Evolutionary conservation across 2,113 vertebrate species (phyloP).

Genomic region (Oncorhynchus clarkii): DNA sequence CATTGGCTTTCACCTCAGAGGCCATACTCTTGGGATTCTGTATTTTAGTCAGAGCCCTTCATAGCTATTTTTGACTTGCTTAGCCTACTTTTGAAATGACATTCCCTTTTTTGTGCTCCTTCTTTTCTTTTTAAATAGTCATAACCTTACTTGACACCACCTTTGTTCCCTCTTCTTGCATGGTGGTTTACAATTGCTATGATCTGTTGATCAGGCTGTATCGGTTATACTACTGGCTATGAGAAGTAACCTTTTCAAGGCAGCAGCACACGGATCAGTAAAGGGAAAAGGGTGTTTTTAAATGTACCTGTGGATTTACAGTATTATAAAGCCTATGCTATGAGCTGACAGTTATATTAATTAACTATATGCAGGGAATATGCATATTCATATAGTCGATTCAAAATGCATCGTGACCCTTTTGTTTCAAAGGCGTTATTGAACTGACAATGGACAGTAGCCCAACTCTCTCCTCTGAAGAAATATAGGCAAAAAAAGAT

Average conservation of each 20-base stretch:
- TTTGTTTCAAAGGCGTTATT: background rate
- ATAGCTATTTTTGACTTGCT: conserved; percentile 68
- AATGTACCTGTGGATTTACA: too few species aligned
- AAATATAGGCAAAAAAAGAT: background rate
- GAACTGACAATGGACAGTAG: background rate
- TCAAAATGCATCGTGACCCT: background rate
- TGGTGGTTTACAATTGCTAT: conserved; percentile 15
- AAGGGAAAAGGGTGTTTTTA: background rate
- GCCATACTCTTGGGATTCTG: conserved; percentile 58
- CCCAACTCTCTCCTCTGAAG: too few species aligned
- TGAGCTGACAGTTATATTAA: too few species aligned
- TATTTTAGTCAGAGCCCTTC: conserved; percentile 61
- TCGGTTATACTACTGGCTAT: background rate
- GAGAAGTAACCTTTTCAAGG: background rate
- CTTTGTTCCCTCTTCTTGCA: conserved; percentile 52
- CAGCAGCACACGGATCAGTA: background rate
- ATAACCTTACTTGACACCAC: conserved; percentile 60
- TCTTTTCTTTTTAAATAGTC: conserved; percentile 45
- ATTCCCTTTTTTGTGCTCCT: conserved; percentile 52
- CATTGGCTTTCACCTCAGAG: conserved; percentile 47
- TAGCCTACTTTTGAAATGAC: conserved; percentile 70
- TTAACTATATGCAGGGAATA: too few species aligned
- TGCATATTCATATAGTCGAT: too few species aligned
- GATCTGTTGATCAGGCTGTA: background rate
- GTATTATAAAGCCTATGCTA: too few species aligned